These are phyloP conservation scores for Plotosus lineatus DNA, from an alignment of 2,113 vertebrate species.

Conservation along the genomic window DNA sequence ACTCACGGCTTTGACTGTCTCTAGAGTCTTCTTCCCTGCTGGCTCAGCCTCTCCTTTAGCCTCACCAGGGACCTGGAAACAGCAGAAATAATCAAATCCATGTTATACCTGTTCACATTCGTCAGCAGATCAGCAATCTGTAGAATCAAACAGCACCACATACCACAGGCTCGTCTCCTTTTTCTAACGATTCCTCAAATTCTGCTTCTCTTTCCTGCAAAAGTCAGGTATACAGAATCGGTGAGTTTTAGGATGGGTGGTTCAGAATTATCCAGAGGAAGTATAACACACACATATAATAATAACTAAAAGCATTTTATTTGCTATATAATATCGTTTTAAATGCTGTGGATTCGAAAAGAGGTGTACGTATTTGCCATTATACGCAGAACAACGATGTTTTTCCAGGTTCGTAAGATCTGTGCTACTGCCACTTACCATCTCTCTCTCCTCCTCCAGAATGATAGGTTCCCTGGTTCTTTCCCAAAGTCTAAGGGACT, in stretches of 20 bases:
- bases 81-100: background rate
- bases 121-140: background rate
- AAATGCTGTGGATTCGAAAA: background rate
- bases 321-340: background rate
- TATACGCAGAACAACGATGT: background rate
- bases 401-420: background rate
- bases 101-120: too few species aligned
- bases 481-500: conserved; percentile 95
- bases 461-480: conserved; percentile 91
- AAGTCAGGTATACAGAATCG: background rate
- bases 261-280: background rate
- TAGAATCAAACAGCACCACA: conserved; percentile 52
- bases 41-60: conserved; percentile 82
- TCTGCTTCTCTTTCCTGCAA: conserved; percentile 88
- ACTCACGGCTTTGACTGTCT: conserved; percentile 96
- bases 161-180: conserved; percentile 88
- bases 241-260: background rate
- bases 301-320: background rate
- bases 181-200: conserved; percentile 89
- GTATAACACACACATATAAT: background rate
- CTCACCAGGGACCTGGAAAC: conserved; percentile 87
- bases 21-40: conserved; percentile 89
- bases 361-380: background rate
- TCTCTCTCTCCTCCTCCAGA: conserved; percentile 92
- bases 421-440: conserved; percentile 72